Percentiles rank a stretch among this genome's conserved stretches.
phyloP scores from a whole-genome alignment of 2,888 invertebrate genomes.

The Limnephilus lunatus region DNA sequence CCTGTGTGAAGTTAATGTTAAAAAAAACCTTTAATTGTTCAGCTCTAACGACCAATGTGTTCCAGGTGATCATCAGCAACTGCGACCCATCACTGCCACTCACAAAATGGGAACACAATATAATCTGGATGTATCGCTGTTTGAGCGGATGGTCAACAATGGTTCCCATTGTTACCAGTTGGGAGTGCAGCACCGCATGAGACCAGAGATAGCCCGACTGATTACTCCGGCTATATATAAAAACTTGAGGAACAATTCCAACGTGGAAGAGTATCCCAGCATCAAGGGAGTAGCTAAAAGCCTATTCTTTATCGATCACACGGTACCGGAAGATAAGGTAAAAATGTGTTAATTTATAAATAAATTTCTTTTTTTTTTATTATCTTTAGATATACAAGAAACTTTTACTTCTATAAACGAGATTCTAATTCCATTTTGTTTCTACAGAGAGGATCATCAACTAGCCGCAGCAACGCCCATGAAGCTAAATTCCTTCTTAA shows the following conservation, averaged over 20 bases:
- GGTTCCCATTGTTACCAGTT: slow-evolving; percentile 79
- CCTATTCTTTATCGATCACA: slow-evolving; percentile 84
- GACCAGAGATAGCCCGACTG: slow-evolving; percentile 75
- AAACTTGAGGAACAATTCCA: slow-evolving; percentile 78
- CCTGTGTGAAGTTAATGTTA: too few species aligned
- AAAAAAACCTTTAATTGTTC: not conserved
- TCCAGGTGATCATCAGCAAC: slow-evolving; percentile 87
- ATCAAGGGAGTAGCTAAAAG: slow-evolving; percentile 80
- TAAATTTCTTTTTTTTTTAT: not conserved
- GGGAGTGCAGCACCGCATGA: slow-evolving; percentile 86
- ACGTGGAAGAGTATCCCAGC: slow-evolving; percentile 77
- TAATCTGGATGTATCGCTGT: slow-evolving; percentile 87
- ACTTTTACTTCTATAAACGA: not conserved
- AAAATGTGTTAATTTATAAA: slow-evolving; percentile 48
- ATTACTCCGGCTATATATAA: slow-evolving; percentile 84
- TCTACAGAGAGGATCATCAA: slow-evolving; percentile 78
- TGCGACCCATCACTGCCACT: slow-evolving; percentile 85
- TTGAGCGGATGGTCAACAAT: slow-evolving; percentile 87
- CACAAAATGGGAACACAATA: slow-evolving; percentile 82
- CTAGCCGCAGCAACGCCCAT: slow-evolving; percentile 80
- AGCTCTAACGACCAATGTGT: not conserved
- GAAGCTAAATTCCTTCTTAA: slow-evolving; percentile 82
- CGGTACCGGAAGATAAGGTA: slow-evolving; percentile 77
- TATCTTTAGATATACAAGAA: not conserved
- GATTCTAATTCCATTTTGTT: not conserved